Conservation (phyloP, 2,113 vertebrate species). For the Egretta garzetta region DNA sequence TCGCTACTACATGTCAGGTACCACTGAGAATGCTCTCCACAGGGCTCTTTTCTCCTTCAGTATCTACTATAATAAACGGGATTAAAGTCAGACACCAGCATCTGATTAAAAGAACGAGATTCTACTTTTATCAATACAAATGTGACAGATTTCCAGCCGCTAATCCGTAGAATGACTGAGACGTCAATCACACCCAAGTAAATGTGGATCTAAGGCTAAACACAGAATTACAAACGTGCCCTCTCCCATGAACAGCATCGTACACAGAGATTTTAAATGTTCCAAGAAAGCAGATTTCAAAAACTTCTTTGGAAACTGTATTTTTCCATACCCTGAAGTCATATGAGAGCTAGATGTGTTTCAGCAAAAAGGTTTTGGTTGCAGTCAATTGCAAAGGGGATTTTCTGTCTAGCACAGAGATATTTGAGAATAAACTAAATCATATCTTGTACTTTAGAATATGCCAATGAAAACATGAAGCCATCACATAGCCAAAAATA, state of each 20-base stretch:
- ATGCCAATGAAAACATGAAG: neutral
- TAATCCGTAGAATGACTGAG: neutral
- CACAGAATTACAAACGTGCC: accelerated
- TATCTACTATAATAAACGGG: neutral
- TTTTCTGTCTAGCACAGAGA: neutral
- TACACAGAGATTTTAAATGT: neutral
- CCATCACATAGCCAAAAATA: conserved; percentile 8
- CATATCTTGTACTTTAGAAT: neutral
- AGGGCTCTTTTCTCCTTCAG: neutral
- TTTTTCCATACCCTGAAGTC: neutral
- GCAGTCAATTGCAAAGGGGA: neutral
- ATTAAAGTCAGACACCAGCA: neutral
- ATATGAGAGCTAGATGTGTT: neutral
- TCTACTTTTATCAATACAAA: neutral
- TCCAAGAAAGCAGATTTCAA: neutral
- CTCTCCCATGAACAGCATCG: neutral
- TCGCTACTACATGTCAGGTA: neutral
- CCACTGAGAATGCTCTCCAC: neutral
- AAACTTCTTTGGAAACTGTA: conserved; percentile 1
- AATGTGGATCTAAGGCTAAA: neutral
- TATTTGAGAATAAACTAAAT: neutral
- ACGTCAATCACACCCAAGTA: neutral
- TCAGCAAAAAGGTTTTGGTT: neutral
- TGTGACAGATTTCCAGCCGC: neutral
- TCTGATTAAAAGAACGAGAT: neutral